These are phyloP conservation scores for Oceanodroma leucorhoa DNA, from an alignment of 2,797 vertebrate species.

Conservation along the genomic window DNA sequence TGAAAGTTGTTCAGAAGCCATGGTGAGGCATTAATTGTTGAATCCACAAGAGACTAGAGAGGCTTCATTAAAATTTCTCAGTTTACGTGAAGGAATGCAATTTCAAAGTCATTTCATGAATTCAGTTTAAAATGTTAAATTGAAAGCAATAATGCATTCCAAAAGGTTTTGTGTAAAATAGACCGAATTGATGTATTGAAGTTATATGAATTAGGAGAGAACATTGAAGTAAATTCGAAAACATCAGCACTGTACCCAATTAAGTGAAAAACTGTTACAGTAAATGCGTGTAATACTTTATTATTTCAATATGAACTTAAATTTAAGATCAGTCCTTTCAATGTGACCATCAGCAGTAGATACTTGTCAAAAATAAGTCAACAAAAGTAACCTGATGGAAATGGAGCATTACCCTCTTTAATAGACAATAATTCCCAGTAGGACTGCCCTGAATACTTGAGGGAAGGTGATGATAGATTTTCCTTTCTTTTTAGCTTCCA, in stretches of 20 bases:
- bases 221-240: constrained; percentile 19
- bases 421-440: background rate
- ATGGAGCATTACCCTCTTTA: background rate
- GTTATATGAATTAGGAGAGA: background rate
- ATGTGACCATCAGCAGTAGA: background rate
- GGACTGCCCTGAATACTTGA: background rate
- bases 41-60: background rate
- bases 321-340: background rate
- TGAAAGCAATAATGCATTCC: constrained; percentile 18
- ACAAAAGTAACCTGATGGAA: background rate
- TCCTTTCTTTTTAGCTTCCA: constrained; percentile 29
- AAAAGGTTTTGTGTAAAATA: constrained; percentile 22
- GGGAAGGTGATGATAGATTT: background rate
- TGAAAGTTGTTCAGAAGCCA: background rate
- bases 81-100: background rate
- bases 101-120: constrained; percentile 19
- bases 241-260: background rate
- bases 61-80: background rate
- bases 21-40: background rate
- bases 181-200: background rate
- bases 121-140: constrained; percentile 22
- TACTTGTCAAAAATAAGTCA: constrained; percentile 3
- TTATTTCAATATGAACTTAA: background rate
- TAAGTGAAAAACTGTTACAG: background rate
- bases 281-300: background rate